Evolutionary conservation across 2,113 vertebrate species (phyloP).

Genomic region (Callithrix jacchus): DNA sequence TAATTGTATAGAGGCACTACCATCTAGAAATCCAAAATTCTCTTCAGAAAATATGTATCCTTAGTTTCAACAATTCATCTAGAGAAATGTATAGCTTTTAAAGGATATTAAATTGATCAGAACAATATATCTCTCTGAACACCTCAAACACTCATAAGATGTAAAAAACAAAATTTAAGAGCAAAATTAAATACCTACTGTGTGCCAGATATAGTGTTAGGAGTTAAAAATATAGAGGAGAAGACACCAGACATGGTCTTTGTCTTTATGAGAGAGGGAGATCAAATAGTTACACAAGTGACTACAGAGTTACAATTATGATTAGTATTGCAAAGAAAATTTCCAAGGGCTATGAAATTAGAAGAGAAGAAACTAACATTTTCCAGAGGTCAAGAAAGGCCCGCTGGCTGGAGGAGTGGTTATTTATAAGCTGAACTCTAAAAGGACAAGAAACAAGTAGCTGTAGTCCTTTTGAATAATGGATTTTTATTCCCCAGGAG

Average conservation of each 20-base stretch:
- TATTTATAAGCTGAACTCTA: slow-evolving; percentile 25
- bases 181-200: neutral
- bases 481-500: neutral
- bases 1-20: neutral
- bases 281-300: neutral
- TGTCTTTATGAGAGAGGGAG: neutral
- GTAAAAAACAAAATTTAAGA: neutral
- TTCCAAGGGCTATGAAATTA: slow-evolving; percentile 7
- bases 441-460: neutral
- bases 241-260: neutral
- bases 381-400: neutral
- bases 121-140: neutral
- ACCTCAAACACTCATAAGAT: neutral
- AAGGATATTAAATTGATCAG: slow-evolving; percentile 28
- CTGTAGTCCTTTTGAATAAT: neutral
- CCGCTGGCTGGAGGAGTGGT: neutral
- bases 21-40: slow-evolving; percentile 5
- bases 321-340: slow-evolving; percentile 16
- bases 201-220: neutral
- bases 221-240: neutral
- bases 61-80: neutral
- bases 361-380: neutral
- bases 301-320: neutral
- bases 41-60: neutral
- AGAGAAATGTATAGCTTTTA: slow-evolving; percentile 13